These are phyloP conservation scores for Mormyrus iriodes DNA, from an alignment of 2,113 vertebrate species.

Conservation along the genomic window DNA sequence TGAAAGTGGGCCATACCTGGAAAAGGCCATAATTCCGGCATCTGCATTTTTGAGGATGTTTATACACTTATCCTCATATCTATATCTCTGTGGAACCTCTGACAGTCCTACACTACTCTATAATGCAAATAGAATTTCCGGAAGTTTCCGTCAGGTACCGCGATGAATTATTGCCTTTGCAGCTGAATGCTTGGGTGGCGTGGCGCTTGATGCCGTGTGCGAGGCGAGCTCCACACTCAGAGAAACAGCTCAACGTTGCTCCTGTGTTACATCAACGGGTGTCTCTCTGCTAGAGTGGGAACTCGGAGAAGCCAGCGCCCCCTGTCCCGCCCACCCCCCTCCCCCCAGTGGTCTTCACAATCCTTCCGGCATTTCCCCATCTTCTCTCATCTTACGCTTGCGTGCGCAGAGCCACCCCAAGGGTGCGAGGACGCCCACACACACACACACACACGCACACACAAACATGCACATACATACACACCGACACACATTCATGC, in stretches of 20 bases:
- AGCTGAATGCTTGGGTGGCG: not conserved
- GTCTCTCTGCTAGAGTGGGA: not conserved
- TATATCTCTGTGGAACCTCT: not conserved
- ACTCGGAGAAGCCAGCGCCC: not conserved
- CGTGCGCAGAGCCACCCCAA: not conserved
- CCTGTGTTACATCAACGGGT: conserved; percentile 11
- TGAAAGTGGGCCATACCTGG: not conserved
- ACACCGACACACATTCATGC: not conserved
- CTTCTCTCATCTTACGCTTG: not conserved
- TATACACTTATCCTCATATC: not conserved
- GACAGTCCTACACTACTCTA: not conserved
- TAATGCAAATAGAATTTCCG: not conserved
- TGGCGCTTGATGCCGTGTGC: not conserved
- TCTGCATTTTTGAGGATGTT: not conserved
- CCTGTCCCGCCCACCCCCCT: not conserved
- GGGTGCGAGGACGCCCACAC: not conserved
- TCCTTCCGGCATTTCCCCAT: not conserved
- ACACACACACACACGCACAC: not conserved
- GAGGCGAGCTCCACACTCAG: not conserved
- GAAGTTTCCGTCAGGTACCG: not conserved
- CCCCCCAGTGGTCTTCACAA: not conserved
- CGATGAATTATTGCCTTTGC: not conserved
- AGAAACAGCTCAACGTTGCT: not conserved
- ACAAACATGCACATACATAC: not conserved
- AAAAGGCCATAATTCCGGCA: not conserved